These are phyloP conservation scores for Triplophysa dalaica DNA, from an alignment of 2,113 vertebrate species.

Conservation along the genomic window DNA sequence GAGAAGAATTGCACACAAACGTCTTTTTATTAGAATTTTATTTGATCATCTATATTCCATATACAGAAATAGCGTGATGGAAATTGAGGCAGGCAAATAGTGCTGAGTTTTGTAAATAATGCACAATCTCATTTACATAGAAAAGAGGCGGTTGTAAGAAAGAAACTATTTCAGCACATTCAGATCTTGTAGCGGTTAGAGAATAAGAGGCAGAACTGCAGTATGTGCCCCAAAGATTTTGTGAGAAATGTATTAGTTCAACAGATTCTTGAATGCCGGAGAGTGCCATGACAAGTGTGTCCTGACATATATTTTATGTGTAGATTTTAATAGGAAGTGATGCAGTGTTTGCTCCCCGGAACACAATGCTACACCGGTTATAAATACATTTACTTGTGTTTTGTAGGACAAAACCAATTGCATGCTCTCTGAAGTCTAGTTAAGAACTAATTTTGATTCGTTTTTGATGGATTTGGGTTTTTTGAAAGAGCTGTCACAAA, in stretches of 20 bases:
- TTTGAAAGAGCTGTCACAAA: no score
- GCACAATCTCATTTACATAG: no score
- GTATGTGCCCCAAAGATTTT: background rate
- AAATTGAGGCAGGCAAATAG: no score
- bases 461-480: background rate
- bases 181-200: no score
- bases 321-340: slow-evolving; percentile 17
- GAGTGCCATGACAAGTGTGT: slow-evolving; percentile 24
- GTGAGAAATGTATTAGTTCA: slow-evolving; percentile 24
- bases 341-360: background rate
- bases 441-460: background rate
- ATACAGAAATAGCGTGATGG: no score
- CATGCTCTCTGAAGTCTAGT: background rate
- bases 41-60: no score
- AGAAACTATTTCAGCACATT: no score
- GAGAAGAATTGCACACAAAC: no score
- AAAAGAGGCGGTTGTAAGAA: no score
- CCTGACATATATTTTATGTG: slow-evolving; percentile 38
- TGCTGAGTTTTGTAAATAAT: no score
- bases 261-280: background rate
- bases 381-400: background rate
- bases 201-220: no score
- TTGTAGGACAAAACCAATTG: background rate
- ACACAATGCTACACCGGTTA: slow-evolving; percentile 14
- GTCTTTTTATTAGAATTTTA: no score